Evolutionary conservation across 2,797 vertebrate species (phyloP), one percentile per base, ranked within the genome.

Genomic region (Danio choprae): DNA sequence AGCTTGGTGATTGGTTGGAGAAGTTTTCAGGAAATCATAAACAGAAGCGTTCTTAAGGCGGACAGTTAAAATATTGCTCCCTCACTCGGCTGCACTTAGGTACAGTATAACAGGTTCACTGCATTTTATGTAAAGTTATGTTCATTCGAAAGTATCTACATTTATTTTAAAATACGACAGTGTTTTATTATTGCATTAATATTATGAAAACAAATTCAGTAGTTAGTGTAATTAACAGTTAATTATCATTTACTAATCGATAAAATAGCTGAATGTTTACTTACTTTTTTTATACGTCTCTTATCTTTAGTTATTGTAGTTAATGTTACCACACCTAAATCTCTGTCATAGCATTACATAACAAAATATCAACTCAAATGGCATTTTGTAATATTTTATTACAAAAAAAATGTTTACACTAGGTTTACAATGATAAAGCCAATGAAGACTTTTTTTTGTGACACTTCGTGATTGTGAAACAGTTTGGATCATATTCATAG

Each of bases 11-110:
- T 87, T 87, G 87, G 87, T 58, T 69, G 48, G 48, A 64, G 60
- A n/a, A 6, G 50, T 55, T 76, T 83, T 82, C 79, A 86, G 83
- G 84, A 85, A 89, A 67, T 82, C 46, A 48, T 74, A 68, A 75
- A 59, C 15, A 55, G 53, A 69, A 7, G 62, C 0, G 56, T 16
- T 86, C 60, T 88, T 88, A 89, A 88, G 86, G 88, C 87, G 80
- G 85, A 84, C 76, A 56, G 51, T 18, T 44, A 68, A 36, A 58
- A 56, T 16, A 46, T 36, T 69, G 72, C 84, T 71, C 80, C 77
- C 82, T 77, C 67, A 38, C 18, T 73, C 72, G 73, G 70, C 20
- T 55, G 48, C 74, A n/a, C 7, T 29, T 13, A n/a, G 41, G 40
- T 18, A 18, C 40, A 48, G 43, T 50, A 5, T 15, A 4, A 67